phyloP scores from a whole-genome alignment of 2,113 vertebrate species.

The Microtus montanus region DNA sequence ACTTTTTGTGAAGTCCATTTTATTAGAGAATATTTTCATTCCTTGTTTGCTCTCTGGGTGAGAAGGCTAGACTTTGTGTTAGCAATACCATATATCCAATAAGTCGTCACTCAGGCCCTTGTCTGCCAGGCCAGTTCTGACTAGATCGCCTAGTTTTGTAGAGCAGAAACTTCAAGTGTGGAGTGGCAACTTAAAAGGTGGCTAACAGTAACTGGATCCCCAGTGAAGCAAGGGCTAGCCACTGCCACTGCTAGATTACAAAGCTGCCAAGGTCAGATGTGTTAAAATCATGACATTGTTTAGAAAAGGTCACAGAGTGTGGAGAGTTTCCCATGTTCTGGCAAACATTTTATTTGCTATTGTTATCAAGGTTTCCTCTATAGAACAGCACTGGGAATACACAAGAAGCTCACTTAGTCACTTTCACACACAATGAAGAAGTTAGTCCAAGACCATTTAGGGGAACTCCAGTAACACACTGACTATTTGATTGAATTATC shows the following conservation, averaged over 20 bases:
- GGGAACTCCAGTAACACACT: not conserved
- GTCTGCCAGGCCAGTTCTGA: not conserved
- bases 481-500: conserved; percentile 10
- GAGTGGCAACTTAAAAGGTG: not conserved
- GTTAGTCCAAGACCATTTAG: not conserved
- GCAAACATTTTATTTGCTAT: not conserved
- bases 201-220: not conserved
- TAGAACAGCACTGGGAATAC: not conserved
- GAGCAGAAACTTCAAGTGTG: not conserved
- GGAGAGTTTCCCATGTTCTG: not conserved
- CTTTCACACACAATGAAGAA: not conserved
- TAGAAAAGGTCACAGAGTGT: not conserved
- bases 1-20: not conserved
- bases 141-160: not conserved
- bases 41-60: conserved; percentile 42
- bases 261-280: not conserved
- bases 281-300: not conserved
- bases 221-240: not conserved
- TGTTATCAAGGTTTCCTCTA: not conserved
- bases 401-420: not conserved
- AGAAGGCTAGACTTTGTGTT: not conserved
- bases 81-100: not conserved
- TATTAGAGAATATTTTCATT: conserved; percentile 20
- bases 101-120: not conserved
- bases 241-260: not conserved